Conservation (phyloP, 2,888 invertebrate genomes). For the Polylopha cassiicola region DNA sequence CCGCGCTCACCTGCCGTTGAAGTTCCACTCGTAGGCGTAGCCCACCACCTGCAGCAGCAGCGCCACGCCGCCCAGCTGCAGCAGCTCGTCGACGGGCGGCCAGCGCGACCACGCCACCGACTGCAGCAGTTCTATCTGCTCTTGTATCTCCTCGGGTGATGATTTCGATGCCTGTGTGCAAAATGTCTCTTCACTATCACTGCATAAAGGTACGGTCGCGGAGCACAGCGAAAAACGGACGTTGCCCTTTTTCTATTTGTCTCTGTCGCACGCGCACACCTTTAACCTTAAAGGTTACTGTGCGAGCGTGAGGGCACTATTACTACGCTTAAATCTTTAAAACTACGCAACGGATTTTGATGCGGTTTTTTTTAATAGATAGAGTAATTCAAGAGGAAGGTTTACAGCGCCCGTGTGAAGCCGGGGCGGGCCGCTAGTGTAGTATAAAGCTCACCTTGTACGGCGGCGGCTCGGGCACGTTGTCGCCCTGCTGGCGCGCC, state of each 20-base stretch:
- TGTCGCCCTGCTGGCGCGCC: conserved; percentile 61
- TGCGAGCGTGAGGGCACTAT: too few species aligned
- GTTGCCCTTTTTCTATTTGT: too few species aligned
- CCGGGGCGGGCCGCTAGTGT: too few species aligned
- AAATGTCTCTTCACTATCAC: too few species aligned
- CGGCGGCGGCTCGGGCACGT: conserved; percentile 62
- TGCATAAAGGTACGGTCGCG: too few species aligned
- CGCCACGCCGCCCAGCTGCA: conserved; percentile 88
- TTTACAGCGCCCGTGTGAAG: too few species aligned
- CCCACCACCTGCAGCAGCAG: conserved; percentile 91
- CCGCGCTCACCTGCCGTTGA: conserved; percentile 81
- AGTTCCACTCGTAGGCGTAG: conserved; percentile 94
- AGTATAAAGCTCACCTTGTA: conserved; percentile 52
- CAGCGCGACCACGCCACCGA: conserved; percentile 85
- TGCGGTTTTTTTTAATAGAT: too few species aligned
- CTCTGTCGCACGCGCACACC: too few species aligned
- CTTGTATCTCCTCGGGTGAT: conserved; percentile 88
- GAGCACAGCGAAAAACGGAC: too few species aligned
- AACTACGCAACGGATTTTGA: neutral
- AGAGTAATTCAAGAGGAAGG: too few species aligned
- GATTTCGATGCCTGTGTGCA: conserved; percentile 82
- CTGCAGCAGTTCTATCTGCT: conserved; percentile 89
- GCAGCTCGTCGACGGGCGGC: conserved; percentile 92
- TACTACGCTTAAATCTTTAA: neutral
- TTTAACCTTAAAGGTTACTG: too few species aligned